These are phyloP conservation scores for Ylistrum balloti DNA, from an alignment of 1,140 invertebrate species.

Conservation along the genomic window DNA sequence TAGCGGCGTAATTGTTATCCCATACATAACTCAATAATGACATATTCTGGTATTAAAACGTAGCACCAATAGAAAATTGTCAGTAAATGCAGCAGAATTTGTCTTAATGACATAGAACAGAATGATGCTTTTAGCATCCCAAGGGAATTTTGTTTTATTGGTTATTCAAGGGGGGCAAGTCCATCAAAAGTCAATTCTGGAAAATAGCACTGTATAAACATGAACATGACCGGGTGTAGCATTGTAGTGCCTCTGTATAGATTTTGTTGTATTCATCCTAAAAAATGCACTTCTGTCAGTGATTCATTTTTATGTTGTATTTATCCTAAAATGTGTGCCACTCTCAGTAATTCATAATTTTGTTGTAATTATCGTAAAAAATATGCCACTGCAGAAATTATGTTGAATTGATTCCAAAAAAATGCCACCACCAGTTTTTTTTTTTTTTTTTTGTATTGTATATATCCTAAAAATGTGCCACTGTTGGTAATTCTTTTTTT, in stretches of 20 bases:
- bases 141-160: neutral
- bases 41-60: slow-evolving; percentile 11
- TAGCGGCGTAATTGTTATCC: neutral
- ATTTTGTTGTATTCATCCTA: neutral
- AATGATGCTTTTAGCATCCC: neutral
- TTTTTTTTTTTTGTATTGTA: too few relatives aligned
- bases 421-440: too few relatives aligned
- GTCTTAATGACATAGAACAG: neutral
- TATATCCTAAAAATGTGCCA: too few relatives aligned
- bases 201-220: neutral
- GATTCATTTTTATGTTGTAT: neutral
- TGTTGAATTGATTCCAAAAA: too few relatives aligned
- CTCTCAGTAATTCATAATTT: too few relatives aligned
- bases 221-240: neutral
- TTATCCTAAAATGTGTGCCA: neutral
- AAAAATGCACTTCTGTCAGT: neutral
- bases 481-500: too few relatives aligned
- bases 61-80: neutral
- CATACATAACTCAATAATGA: slow-evolving; percentile 12
- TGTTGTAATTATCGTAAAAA: too few relatives aligned
- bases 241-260: neutral
- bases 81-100: neutral
- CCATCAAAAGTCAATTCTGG: slow-evolving; percentile 7
- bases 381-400: too few relatives aligned
- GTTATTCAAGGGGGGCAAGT: neutral